Percentiles rank a stretch among this genome's conserved stretches.
Evolutionary conservation across 2,888 invertebrate species (phyloP).

Genomic region (Callimorpha dominula): DNA sequence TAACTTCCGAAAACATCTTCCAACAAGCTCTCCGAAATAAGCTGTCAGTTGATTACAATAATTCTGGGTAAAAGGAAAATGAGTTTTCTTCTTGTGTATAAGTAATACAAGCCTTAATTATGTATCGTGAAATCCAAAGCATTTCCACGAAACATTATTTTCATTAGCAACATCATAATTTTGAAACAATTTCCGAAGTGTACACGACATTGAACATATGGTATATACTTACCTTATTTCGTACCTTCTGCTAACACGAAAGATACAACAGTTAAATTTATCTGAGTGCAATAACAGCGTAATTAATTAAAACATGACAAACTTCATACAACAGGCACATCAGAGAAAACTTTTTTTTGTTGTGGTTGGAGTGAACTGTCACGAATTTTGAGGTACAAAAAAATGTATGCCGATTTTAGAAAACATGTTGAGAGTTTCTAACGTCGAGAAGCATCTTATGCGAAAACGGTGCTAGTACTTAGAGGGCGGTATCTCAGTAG

Average conservation of each 20-base stretch:
- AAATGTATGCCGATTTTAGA: not conserved
- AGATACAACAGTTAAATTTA: not conserved
- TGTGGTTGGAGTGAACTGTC: too few relatives aligned
- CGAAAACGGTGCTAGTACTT: not conserved
- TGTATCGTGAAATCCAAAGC: slow-evolving; percentile 7
- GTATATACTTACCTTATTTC: not conserved
- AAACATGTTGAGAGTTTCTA: not conserved
- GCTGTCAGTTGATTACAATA: not conserved
- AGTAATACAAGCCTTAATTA: slow-evolving; percentile 5
- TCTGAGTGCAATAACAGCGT: not conserved
- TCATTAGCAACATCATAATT: slow-evolving; percentile 6
- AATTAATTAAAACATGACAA: not conserved
- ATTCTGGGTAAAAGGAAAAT: not conserved
- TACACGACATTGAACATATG: not conserved
- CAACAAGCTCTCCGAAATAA: slow-evolving; percentile 1
- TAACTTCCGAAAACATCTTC: not conserved
- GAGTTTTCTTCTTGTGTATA: not conserved
- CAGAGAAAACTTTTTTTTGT: too few relatives aligned
- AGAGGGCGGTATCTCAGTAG: not conserved
- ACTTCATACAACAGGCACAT: too few relatives aligned
- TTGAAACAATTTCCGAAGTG: slow-evolving; percentile 8
- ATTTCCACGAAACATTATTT: slow-evolving; percentile 13
- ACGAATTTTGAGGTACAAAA: too few relatives aligned
- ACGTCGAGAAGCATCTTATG: not conserved
- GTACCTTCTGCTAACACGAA: not conserved